These are phyloP conservation scores for Eupithecia abbreviata DNA, from an alignment of 2,888 invertebrate species.

Conservation along the genomic window DNA sequence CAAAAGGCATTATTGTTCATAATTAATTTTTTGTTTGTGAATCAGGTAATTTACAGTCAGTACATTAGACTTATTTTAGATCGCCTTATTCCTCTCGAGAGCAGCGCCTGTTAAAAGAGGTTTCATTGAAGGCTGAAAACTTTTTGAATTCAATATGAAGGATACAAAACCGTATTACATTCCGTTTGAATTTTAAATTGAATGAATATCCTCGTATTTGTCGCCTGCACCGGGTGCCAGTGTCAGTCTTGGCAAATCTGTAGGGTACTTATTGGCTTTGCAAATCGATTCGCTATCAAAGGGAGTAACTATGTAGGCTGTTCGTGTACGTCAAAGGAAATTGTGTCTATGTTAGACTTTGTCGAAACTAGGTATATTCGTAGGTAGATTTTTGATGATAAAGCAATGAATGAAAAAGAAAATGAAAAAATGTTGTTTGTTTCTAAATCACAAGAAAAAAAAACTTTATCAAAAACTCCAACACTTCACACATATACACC, in stretches of 20 bases:
- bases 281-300: slow-evolving; percentile 7
- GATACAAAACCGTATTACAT: not conserved
- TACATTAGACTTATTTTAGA: too few species aligned
- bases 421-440: too few species aligned
- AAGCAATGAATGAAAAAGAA: not conserved
- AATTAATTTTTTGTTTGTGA: too few species aligned
- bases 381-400: not conserved
- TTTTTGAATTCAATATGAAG: not conserved
- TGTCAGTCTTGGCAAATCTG: slow-evolving; percentile 7
- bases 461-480: too few species aligned
- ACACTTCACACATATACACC: too few species aligned
- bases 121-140: not conserved
- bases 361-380: not conserved
- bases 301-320: not conserved
- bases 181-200: not conserved
- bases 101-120: not conserved
- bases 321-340: not conserved
- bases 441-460: too few species aligned
- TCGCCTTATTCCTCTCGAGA: not conserved
- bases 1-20: too few species aligned
- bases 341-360: not conserved
- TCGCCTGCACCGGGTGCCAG: not conserved
- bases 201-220: not conserved
- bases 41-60: too few species aligned
- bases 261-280: slow-evolving; percentile 13